Evolutionary conservation across 2,888 invertebrate species (phyloP), one percentile per base, ranked within the genome.

Genomic region (Drosophila conformis): DNA sequence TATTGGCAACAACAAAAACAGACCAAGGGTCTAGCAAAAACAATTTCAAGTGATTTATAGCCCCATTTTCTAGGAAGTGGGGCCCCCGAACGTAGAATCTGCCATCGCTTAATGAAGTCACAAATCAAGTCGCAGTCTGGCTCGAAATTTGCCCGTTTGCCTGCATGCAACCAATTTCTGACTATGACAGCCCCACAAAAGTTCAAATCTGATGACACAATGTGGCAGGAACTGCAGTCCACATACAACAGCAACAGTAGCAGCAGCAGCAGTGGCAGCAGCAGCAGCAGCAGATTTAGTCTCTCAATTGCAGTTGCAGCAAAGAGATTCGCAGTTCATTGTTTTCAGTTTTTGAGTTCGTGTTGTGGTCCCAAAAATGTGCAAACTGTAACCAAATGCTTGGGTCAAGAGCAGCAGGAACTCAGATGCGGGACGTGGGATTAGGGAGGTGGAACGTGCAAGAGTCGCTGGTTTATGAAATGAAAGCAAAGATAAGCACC

Each of bases 401-500:
- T 38, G 60, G 58, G 61, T 64, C 54, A 51, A 40, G 56, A 40
- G 67, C 56, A 59, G 82, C 56, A 63, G 82, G 31, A 36, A 33
- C 53, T 38, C 52, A 38, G 69, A 57, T 69, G 61, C 27, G 60
- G 58, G 62, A 46, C 57, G 52, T 48, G 76, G 31, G 57, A 42
- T 38, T 52, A 42, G 61, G 65, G 54, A 42, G 46, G 64, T 52
- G 73, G 27, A 64, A 64, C 57, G 65, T 69, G 69, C 71, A 66
- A 58, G 71, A 75, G 75, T 75, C 78, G 74, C 73, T 78, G 86
- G 85, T 87, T 85, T 82, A 88, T 87, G 87, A 86, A 87, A 88
- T 84, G 87, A 87, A 87, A 84, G 87, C 87, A 87, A 88, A 87
- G 87, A 88, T 88, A 87, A 88, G 88, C 78, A 76, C 59, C 69